These are phyloP conservation scores for Colistium nudipinnis DNA, from an alignment of 2,113 vertebrate genomes.

Conservation along the genomic window DNA sequence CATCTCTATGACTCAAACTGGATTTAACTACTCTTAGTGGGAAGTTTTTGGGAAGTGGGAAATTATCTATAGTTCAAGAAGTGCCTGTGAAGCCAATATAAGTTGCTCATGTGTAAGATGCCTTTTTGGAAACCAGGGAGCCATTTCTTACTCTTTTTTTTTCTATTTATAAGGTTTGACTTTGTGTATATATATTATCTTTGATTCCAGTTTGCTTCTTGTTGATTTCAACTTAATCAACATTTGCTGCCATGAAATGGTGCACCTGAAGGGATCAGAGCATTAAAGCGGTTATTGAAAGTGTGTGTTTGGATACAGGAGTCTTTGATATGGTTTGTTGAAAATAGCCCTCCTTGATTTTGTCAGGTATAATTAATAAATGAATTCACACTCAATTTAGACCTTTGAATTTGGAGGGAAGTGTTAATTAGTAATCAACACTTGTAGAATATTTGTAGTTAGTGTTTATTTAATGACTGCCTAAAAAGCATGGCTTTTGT, in stretches of 20 bases:
- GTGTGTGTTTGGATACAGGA: constrained; percentile 4
- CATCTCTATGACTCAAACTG: background rate
- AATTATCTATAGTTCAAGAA: background rate
- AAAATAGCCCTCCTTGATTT: constrained; percentile 1
- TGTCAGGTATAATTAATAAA: constrained; percentile 35
- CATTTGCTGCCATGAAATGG: too few species aligned
- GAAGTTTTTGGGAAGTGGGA: too few species aligned
- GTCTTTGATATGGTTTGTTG: constrained; percentile 3
- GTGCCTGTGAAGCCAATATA: background rate
- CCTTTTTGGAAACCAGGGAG: background rate
- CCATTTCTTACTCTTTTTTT: background rate
- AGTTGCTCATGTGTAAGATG: background rate
- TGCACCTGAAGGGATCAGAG: too few species aligned
- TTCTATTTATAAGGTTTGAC: constrained; percentile 44
- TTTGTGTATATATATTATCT: background rate
- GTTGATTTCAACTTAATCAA: too few species aligned
- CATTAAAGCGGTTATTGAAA: constrained; percentile 6
- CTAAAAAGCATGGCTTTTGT: background rate
- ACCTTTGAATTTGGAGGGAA: background rate
- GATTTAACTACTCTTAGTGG: background rate
- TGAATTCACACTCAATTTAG: background rate
- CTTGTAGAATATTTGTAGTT: background rate
- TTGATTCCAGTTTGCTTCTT: background rate
- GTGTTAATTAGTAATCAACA: background rate
- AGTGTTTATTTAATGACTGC: background rate